These are phyloP conservation scores for Netelia melanura DNA, from an alignment of 2,888 invertebrate genomes.

Conservation along the genomic window DNA sequence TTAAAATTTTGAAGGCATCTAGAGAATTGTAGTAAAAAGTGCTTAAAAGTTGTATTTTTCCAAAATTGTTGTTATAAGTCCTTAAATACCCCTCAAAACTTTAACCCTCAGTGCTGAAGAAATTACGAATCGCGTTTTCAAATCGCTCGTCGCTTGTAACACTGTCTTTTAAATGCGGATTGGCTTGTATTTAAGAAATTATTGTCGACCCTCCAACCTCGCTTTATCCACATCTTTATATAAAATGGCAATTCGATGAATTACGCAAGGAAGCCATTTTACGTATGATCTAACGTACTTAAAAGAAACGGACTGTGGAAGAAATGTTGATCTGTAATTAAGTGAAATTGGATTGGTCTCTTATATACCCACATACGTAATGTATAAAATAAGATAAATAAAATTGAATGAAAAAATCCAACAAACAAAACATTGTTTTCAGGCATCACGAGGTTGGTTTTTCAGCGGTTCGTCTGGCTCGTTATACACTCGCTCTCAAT, in stretches of 20 bases:
- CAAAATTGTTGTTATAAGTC: too few relatives aligned
- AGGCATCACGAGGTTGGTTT: slow-evolving; percentile 92
- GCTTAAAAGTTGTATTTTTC: too few relatives aligned
- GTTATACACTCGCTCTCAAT: slow-evolving; percentile 92
- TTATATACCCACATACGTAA: not conserved
- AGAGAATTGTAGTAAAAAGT: too few relatives aligned
- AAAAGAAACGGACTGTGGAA: slow-evolving; percentile 35
- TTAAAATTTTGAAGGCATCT: too few relatives aligned
- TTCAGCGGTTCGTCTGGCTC: slow-evolving; percentile 91
- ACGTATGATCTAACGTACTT: slow-evolving; percentile 54
- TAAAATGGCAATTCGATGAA: slow-evolving; percentile 52
- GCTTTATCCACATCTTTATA: not conserved
- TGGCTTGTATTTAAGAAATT: not conserved
- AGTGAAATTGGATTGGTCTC: slow-evolving; percentile 61
- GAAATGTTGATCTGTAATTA: slow-evolving; percentile 55
- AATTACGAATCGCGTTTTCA: too few relatives aligned
- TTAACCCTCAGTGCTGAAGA: too few relatives aligned
- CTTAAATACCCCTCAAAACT: too few relatives aligned
- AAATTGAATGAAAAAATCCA: too few relatives aligned
- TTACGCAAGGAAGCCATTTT: slow-evolving; percentile 65
- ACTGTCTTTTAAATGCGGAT: too few relatives aligned
- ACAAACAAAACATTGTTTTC: slow-evolving; percentile 7
- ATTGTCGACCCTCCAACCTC: not conserved
- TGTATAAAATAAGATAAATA: too few relatives aligned
- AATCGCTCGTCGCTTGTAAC: too few relatives aligned